Percentiles rank a stretch among this genome's conserved stretches.
phyloP scores from a whole-genome alignment of 2,888 invertebrate genomes.

The Stenoptilia bipunctidactyla region DNA sequence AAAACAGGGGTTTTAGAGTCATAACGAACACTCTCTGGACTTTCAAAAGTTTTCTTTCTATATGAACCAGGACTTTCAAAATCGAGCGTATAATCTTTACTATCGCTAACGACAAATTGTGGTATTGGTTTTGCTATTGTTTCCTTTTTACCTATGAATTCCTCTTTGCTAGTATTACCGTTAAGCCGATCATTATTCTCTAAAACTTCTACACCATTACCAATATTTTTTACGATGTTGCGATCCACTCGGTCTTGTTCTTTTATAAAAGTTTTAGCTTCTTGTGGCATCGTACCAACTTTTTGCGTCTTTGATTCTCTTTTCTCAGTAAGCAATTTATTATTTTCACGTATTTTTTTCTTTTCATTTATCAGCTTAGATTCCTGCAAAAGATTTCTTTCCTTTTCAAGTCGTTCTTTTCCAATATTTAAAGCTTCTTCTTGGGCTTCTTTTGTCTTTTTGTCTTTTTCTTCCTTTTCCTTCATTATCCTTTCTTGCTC shows the following conservation, averaged over 20 bases:
- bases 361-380: no score
- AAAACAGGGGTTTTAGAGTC: constrained; percentile 17
- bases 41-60: constrained; percentile 29
- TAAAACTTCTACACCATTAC: not conserved
- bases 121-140: constrained; percentile 14
- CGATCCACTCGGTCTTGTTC: no score
- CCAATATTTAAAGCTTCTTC: no score
- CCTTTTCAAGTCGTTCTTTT: no score
- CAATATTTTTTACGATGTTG: no score
- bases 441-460: no score
- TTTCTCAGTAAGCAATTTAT: not conserved
- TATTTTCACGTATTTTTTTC: not conserved
- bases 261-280: not conserved
- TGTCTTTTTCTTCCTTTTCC: no score
- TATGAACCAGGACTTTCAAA: constrained; percentile 38
- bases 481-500: no score
- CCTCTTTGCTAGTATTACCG: not conserved
- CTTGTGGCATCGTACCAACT: not conserved
- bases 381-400: no score
- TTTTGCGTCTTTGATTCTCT: not conserved
- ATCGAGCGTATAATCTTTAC: constrained; percentile 38
- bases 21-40: constrained; percentile 1
- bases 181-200: not conserved
- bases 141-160: no score
- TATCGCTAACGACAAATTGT: constrained; percentile 32